Conservation (phyloP, 2,888 invertebrate genomes). For the Erynnis tages region DNA sequence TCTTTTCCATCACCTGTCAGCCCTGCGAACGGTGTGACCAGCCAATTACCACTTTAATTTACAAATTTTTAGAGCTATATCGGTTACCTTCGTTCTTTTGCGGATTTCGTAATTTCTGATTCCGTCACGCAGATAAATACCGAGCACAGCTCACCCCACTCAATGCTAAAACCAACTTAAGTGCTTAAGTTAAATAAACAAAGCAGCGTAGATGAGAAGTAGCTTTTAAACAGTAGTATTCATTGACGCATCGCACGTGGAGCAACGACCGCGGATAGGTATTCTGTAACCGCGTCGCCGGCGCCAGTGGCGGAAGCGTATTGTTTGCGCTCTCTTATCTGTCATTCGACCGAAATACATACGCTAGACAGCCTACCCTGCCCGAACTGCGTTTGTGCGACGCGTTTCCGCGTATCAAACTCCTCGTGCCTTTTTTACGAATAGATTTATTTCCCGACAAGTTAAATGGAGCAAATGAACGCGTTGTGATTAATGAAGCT, state of each 20-base stretch:
- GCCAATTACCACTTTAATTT: no score
- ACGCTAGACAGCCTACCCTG: constrained; percentile 10
- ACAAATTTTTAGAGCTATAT: no score
- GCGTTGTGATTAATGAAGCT: constrained; percentile 12
- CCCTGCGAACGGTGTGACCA: no score
- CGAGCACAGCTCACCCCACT: no score
- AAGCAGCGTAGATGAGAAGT: not conserved
- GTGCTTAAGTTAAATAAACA: not conserved
- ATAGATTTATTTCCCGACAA: constrained; percentile 24
- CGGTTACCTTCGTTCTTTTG: no score
- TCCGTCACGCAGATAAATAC: no score
- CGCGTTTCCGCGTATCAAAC: constrained; percentile 24
- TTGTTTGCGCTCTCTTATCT: constrained; percentile 40
- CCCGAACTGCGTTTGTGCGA: constrained; percentile 2
- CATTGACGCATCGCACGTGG: constrained; percentile 19
- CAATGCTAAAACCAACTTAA: no score
- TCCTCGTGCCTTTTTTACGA: constrained; percentile 19
- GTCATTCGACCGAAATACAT: constrained; percentile 27
- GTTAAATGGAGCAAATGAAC: constrained; percentile 24
- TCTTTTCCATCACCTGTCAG: no score
- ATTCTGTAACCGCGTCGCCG: constrained; percentile 35
- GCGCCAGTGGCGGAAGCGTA: constrained; percentile 60
- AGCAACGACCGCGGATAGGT: constrained; percentile 32
- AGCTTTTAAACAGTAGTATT: constrained; percentile 16
- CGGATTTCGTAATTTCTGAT: no score